Evolutionary conservation across 2,113 vertebrate genomes (phyloP).

Genomic region (Ploceus nigricollis): DNA sequence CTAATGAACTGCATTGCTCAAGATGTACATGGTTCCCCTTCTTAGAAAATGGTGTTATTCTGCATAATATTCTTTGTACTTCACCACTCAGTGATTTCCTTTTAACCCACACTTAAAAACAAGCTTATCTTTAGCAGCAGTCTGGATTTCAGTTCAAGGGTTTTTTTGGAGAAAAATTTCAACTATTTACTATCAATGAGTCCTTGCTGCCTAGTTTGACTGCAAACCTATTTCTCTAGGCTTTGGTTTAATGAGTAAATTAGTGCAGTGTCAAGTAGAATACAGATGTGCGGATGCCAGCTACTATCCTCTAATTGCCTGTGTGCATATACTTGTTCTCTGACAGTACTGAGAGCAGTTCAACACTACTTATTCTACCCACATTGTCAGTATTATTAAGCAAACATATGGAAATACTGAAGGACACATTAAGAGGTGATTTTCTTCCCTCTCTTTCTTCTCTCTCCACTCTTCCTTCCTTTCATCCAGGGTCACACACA

Average conservation of each 20-base stretch:
- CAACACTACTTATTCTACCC: neutral
- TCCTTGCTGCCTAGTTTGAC: neutral
- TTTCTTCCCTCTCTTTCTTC: neutral
- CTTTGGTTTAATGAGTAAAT: neutral
- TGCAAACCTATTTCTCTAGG: neutral
- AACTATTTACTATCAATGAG: neutral
- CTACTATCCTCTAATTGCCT: neutral
- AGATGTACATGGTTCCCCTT: neutral
- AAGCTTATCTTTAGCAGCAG: neutral
- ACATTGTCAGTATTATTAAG: neutral
- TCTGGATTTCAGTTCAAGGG: neutral
- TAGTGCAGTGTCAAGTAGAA: neutral
- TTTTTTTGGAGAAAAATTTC: neutral
- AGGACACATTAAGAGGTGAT: neutral
- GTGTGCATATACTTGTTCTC: neutral
- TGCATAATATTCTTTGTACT: neutral
- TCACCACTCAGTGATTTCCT: neutral
- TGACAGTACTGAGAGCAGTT: neutral
- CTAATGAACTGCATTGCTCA: neutral
- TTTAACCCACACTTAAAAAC: neutral
- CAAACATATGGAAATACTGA: neutral
- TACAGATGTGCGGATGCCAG: neutral
- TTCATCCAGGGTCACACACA: neutral
- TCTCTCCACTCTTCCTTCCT: rapidly evolving
- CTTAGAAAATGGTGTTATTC: neutral